Base-by-base conservation (phyloP, 2,888 invertebrate species). In the Drosophila colorata region DNA sequence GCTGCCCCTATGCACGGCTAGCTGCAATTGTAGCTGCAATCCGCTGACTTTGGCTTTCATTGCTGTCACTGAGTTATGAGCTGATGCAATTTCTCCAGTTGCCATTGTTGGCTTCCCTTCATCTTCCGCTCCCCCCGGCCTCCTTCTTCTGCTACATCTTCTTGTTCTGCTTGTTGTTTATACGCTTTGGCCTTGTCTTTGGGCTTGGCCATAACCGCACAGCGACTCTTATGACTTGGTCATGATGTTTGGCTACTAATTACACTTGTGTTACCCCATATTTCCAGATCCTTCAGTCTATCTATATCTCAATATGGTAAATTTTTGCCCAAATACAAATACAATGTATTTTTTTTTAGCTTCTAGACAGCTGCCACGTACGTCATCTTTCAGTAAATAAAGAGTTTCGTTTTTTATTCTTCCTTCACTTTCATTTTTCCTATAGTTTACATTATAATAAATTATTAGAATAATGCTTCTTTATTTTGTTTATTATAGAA, bases 41-140 rank as follows among this genome's bases (percentile, higher is more conserved):
- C 35, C 69, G 49, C 60, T 47, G 64, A 66, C 78, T 80, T 76
- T 56, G 60, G 44, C 52, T 66, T 73, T 65, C 74, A 68, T 69
- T 64, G 66, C 84, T 57, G 56, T 63, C 73, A 46, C 78, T 82
- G 75, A 81, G 66, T 80, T 82, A 82, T 85, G 81, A 82, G 69
- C 65, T 59, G 74, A 69, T 82, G 86, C 78, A 67, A 74, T 79
- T 73, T 37, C 61, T 61, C 33, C 58, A 46, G 60, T 55, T 60
- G 46, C 28, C 38, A 57, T 69, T 69, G 63, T 40, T 20, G 28
- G 18, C 28, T 38, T 55, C 37, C 48, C 28, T 28, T 28, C 28
- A 9, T 8, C 28, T 28, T 28, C 2, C 8, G 7, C 7, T n/a
- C n/a, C 16, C n/a, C n/a, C n/a, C n/a, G n/a, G 3, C 37, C 18